Percentiles rank a stretch among this genome's conserved stretches.
These are phyloP conservation scores for Rhopilema esculentum DNA, from an alignment of 30 jellyfish, hydroid and myxozoan species.

Conservation along the genomic window DNA sequence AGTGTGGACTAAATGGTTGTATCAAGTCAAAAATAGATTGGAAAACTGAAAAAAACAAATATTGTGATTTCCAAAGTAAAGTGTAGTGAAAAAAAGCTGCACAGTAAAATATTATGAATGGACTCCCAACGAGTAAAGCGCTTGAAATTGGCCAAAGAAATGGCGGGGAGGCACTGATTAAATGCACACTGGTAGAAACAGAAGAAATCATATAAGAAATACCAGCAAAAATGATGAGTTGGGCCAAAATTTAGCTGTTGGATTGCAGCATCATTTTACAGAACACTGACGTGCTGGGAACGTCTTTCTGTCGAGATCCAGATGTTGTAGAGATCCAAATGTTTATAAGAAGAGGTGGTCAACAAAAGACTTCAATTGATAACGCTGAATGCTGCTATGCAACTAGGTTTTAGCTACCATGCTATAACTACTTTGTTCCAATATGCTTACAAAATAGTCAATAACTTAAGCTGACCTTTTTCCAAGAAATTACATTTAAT, in stretches of 20 bases:
- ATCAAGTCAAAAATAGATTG: neutral
- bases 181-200: neutral
- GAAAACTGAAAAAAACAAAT: neutral
- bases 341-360: slow-evolving; percentile 15
- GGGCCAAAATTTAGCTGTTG: neutral
- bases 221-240: neutral
- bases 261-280: neutral
- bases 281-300: neutral
- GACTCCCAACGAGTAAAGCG: slow-evolving; percentile 14
- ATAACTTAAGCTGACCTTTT: neutral
- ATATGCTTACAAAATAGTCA: neutral
- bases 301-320: slow-evolving; percentile 2
- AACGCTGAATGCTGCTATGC: neutral
- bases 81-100: neutral
- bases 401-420: neutral
- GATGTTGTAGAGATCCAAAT: slow-evolving; percentile 16
- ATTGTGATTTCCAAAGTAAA: too few relatives aligned
- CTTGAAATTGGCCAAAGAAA: neutral
- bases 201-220: too few relatives aligned
- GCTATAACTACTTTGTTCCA: neutral
- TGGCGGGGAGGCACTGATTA: neutral
- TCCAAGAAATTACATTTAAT: too few relatives aligned
- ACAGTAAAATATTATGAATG: slow-evolving; percentile 3
- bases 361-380: slow-evolving; percentile 6
- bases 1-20: neutral